Percentiles rank a stretch among this genome's conserved stretches.
Evolutionary conservation across 2,797 vertebrate genomes (phyloP).

Genomic region (Cheirogaleus major): DNA sequence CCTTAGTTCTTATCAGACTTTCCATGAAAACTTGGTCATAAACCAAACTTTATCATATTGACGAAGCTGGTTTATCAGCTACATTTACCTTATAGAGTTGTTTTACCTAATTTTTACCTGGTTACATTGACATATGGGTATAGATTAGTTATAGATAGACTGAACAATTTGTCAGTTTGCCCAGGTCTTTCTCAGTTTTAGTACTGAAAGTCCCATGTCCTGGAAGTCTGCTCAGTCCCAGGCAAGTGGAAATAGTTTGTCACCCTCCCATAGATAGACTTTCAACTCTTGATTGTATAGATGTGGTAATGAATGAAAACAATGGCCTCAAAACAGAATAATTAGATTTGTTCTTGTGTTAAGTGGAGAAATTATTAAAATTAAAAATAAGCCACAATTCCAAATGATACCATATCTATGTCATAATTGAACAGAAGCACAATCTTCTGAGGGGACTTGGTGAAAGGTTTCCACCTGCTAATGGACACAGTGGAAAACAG

Average conservation of each 20-base stretch:
- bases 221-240: background rate
- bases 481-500: background rate
- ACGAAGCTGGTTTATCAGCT: background rate
- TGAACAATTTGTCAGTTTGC: background rate
- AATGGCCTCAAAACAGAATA: background rate
- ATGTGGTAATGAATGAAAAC: background rate
- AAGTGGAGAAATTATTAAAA: background rate
- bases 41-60: background rate
- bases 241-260: background rate
- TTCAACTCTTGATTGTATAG: background rate
- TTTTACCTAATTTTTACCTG: background rate
- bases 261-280: background rate
- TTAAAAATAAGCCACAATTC: background rate
- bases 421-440: background rate
- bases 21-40: background rate
- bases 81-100: background rate
- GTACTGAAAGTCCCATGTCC: background rate
- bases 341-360: background rate
- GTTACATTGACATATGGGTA: background rate
- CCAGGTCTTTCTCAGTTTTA: background rate
- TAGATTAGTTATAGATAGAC: background rate
- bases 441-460: background rate
- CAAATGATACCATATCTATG: background rate
- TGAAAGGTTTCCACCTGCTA: background rate
- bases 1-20: background rate